Evolutionary conservation across 2,888 invertebrate genomes (phyloP).

Genomic region (Notocelia uddmanniana): DNA sequence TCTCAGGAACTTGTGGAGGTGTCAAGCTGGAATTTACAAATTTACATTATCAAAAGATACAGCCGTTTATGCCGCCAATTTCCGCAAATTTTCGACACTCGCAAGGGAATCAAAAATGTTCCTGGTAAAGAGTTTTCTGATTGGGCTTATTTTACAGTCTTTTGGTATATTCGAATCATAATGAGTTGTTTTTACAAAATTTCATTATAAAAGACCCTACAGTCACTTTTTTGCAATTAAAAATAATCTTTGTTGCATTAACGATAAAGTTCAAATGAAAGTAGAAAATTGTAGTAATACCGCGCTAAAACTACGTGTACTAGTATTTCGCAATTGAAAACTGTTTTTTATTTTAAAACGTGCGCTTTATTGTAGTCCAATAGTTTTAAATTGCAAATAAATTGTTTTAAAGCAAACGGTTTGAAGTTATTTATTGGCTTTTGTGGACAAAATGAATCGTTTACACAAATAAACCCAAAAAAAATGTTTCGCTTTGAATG

Average conservation of each 20-base stretch:
- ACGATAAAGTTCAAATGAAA: not conserved
- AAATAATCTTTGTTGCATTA: not conserved
- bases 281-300: not conserved
- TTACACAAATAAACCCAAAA: too few relatives aligned
- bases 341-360: not conserved
- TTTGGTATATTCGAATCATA: not conserved
- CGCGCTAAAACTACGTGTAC: not conserved
- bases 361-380: not conserved
- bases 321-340: not conserved
- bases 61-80: too few relatives aligned
- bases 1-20: too few relatives aligned
- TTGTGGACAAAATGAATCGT: too few relatives aligned
- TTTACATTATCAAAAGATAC: too few relatives aligned
- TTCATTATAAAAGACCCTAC: not conserved
- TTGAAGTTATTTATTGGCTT: not conserved
- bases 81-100: too few relatives aligned
- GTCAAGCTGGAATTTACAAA: too few relatives aligned
- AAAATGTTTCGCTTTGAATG: too few relatives aligned
- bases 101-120: too few relatives aligned
- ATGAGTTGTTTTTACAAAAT: not conserved
- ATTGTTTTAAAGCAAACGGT: not conserved
- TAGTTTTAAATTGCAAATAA: not conserved
- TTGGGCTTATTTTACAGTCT: too few relatives aligned
- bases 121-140: too few relatives aligned
- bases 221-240: not conserved